These are phyloP conservation scores for Megathymus violae DNA, from an alignment of 1,140 invertebrate genomes.

Conservation along the genomic window DNA sequence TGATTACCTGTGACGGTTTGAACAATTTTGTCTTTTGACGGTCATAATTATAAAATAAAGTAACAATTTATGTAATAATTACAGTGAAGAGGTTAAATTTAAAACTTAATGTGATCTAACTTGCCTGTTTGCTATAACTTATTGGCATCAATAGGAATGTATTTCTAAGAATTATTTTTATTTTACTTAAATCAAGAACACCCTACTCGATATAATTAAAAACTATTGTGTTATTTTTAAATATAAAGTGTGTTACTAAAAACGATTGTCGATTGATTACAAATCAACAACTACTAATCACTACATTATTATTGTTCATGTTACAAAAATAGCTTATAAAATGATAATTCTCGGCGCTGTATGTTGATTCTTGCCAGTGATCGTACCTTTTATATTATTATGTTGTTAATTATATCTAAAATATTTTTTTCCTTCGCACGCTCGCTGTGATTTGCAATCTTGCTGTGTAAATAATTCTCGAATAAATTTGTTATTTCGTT, in stretches of 20 bases:
- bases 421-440: constrained; percentile 54
- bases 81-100: neutral
- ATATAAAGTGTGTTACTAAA: too few relatives aligned
- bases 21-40: constrained; percentile 17
- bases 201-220: too few relatives aligned
- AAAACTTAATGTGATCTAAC: constrained; percentile 22
- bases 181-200: neutral
- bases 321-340: constrained; percentile 10
- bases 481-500: constrained; percentile 82
- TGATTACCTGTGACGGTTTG: constrained; percentile 15
- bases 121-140: constrained; percentile 19
- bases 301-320: neutral
- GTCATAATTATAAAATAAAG: constrained; percentile 16
- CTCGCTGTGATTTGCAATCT: constrained; percentile 79
- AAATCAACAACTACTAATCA: neutral
- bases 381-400: constrained; percentile 53
- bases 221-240: neutral
- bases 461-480: constrained; percentile 78
- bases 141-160: neutral
- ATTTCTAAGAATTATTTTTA: neutral
- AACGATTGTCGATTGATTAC: neutral
- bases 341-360: neutral
- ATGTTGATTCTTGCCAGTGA: constrained; percentile 60
- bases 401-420: constrained; percentile 49
- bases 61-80: constrained; percentile 5